Evolutionary conservation across 2,888 invertebrate species (phyloP).

Genomic region (Drosophila melanocephala): DNA sequence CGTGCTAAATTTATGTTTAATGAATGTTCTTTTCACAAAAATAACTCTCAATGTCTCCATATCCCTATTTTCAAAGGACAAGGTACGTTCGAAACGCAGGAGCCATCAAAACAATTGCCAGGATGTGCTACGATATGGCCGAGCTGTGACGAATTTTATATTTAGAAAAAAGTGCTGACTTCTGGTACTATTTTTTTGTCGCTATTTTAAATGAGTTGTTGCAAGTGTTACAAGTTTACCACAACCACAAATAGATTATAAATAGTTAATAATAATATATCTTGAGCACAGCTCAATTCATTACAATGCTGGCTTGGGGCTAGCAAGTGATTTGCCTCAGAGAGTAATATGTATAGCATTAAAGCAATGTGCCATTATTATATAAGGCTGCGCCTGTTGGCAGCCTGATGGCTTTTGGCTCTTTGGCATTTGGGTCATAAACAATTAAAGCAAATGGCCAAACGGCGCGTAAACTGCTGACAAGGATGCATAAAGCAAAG

Average conservation of each 20-base stretch:
- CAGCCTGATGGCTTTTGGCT: slow-evolving; percentile 19
- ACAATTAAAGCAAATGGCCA: slow-evolving; percentile 59
- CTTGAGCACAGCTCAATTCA: slow-evolving; percentile 2
- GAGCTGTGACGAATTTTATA: no score
- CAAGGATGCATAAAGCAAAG: slow-evolving; percentile 42
- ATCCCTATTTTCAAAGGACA: no score
- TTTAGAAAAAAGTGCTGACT: not conserved
- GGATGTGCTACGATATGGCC: not conserved
- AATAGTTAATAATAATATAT: slow-evolving; percentile 13
- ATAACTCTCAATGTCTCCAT: no score
- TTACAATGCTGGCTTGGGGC: slow-evolving; percentile 23
- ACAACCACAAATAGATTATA: not conserved
- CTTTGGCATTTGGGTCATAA: slow-evolving; percentile 57
- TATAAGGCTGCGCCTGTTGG: not conserved
- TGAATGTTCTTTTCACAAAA: no score
- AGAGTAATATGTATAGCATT: slow-evolving; percentile 17
- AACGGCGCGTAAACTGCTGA: slow-evolving; percentile 65
- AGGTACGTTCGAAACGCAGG: no score
- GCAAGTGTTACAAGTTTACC: not conserved
- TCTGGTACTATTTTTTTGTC: not conserved
- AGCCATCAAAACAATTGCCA: not conserved
- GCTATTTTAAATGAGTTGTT: not conserved
- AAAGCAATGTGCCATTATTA: slow-evolving; percentile 15
- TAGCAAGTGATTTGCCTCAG: slow-evolving; percentile 24
- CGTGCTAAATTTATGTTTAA: no score